Evolutionary conservation across 2,797 vertebrate genomes (phyloP).

Genomic region (Periparus ater): DNA sequence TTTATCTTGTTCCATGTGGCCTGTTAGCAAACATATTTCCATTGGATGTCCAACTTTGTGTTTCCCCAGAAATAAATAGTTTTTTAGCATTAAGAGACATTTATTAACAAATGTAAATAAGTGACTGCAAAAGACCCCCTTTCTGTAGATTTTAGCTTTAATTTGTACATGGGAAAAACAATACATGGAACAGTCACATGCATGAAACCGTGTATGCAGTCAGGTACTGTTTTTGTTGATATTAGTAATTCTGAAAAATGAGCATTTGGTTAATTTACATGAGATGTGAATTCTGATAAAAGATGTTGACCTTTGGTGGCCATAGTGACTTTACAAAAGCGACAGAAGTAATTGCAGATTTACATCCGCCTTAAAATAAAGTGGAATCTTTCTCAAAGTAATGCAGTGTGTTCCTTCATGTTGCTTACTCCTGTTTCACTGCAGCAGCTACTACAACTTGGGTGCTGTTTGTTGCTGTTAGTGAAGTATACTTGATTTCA

Average conservation of each 20-base stretch:
- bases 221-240: not conserved
- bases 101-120: not conserved
- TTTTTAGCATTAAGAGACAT: not conserved
- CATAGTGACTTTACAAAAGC: not conserved
- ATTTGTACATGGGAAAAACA: not conserved
- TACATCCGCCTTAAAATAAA: not conserved
- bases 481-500: not conserved
- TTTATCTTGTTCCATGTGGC: constrained; percentile 7
- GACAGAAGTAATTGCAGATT: not conserved
- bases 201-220: not conserved
- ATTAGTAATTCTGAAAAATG: not conserved
- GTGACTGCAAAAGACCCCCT: not conserved
- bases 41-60: accelerated
- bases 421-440: constrained; percentile 2
- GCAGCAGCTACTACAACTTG: not conserved
- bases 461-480: constrained; percentile 4
- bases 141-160: not conserved
- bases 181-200: not conserved
- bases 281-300: not conserved
- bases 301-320: not conserved
- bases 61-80: not conserved
- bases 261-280: not conserved
- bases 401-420: not conserved
- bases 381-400: not conserved
- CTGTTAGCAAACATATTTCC: constrained; percentile 28